These are phyloP conservation scores for Malaclemys terrapin DNA, from an alignment of 2,113 vertebrate species.

Conservation along the genomic window DNA sequence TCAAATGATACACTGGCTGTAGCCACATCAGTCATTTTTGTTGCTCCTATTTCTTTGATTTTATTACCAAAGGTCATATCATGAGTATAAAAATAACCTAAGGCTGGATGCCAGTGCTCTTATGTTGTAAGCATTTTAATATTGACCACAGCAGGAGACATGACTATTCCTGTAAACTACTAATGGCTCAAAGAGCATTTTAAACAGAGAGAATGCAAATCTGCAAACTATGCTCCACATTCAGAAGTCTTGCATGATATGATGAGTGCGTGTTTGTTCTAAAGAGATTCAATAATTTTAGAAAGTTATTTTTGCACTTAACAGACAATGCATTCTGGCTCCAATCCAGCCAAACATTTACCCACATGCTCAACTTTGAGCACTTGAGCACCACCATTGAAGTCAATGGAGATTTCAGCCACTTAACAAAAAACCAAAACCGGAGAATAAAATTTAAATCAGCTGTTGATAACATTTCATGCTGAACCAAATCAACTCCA, in stretches of 20 bases:
- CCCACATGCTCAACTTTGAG: background rate
- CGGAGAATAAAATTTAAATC: background rate
- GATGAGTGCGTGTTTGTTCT: fast-evolving
- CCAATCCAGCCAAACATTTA: background rate
- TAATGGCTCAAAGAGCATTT: background rate
- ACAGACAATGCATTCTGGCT: background rate
- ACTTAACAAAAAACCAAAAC: background rate
- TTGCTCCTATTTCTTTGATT: background rate
- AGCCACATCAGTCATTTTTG: background rate
- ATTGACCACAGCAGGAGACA: background rate
- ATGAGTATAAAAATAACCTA: background rate
- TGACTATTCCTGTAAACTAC: background rate
- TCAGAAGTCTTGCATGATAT: background rate
- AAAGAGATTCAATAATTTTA: background rate
- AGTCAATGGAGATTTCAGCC: background rate
- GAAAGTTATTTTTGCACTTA: background rate
- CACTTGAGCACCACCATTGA: fast-evolving
- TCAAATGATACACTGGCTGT: background rate
- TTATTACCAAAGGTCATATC: background rate
- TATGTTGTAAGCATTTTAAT: background rate
- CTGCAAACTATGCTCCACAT: background rate
- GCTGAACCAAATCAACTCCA: background rate
- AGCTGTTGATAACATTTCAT: background rate
- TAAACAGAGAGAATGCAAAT: background rate
- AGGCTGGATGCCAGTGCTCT: background rate